Evolutionary conservation across 1,140 invertebrate species (phyloP), one percentile per base, ranked within the genome.

Genomic region (Hetaerina americana): DNA sequence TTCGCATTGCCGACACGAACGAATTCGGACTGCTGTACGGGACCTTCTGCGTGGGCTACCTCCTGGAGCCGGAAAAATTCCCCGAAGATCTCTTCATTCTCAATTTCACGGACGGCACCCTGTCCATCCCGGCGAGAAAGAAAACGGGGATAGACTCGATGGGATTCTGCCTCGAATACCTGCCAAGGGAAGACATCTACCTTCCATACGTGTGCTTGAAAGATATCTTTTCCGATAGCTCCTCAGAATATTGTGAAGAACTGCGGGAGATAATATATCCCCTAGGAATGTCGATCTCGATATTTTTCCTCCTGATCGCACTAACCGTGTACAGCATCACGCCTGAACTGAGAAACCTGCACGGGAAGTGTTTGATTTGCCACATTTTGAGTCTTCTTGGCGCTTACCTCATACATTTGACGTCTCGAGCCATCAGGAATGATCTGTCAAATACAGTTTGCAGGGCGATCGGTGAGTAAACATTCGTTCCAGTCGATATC

Each of bases 311-410:
- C 26, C 72, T 89, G 27, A 81, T 85, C 0, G 92, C 91, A 1
- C 87, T 92, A 68, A 71, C 89, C 29, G 88, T 92, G 0, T 92
- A 92, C 76, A 85, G 87, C 0, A 79, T 88, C 26, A 85, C 91
- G 28, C 87, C 87, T 0, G 90, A 92, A 70, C 77, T 91, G 22
- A 77, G 86, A 10, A 92, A 90, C 78, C 81, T 92, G 12, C 90
- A 92, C 73, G 90, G 90, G 0, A 86, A 87, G 78, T 89, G 87
- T 0, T 77, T 92, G 5, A 89, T 91, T 85, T 88, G 87, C 72
- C 91, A 92, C 75, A 86, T 90, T 1, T 78, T 83, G 1, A 85
- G 85, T 0, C 81, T 92, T 0, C 79, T 88, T 27, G 74, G 85
- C 0, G 87, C 86, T 0, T 92, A 90, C 75, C 75, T 78, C 5